Percentiles rank a stretch among this genome's conserved stretches.
Evolutionary conservation across 2,797 vertebrate species (phyloP).

Genomic region (Gobio occitaniae): DNA sequence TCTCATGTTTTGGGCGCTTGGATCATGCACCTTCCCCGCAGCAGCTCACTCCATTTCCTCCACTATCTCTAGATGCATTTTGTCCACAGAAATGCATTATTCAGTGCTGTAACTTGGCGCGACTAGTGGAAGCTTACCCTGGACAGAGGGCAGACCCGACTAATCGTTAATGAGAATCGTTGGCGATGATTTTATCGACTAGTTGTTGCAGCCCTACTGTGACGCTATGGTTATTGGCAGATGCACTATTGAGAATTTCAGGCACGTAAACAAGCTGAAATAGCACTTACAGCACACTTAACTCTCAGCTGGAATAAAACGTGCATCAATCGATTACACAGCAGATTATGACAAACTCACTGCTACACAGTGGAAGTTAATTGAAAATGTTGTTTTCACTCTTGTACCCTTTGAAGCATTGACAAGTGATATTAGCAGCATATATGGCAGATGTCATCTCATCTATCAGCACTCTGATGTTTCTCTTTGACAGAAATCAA

Average conservation of each 20-base stretch:
- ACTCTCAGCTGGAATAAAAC: neutral
- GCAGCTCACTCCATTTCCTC: no score
- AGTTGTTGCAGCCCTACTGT: neutral
- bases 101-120: no score
- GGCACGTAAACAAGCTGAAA: neutral
- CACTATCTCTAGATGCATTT: no score
- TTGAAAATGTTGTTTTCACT: neutral
- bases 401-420: neutral
- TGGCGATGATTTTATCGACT: no score
- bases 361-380: neutral
- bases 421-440: neutral
- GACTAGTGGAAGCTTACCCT: no score
- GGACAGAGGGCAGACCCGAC: no score
- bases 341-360: constrained; percentile 9
- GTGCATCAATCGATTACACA: neutral
- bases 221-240: neutral
- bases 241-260: neutral
- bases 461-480: neutral
- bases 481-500: neutral
- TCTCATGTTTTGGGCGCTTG: no score
- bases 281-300: neutral
- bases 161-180: no score
- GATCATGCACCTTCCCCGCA: no score
- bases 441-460: neutral
- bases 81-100: no score